These are phyloP conservation scores for Nipponacmea schrenckii DNA, from an alignment of 2,888 invertebrate genomes.

Conservation along the genomic window DNA sequence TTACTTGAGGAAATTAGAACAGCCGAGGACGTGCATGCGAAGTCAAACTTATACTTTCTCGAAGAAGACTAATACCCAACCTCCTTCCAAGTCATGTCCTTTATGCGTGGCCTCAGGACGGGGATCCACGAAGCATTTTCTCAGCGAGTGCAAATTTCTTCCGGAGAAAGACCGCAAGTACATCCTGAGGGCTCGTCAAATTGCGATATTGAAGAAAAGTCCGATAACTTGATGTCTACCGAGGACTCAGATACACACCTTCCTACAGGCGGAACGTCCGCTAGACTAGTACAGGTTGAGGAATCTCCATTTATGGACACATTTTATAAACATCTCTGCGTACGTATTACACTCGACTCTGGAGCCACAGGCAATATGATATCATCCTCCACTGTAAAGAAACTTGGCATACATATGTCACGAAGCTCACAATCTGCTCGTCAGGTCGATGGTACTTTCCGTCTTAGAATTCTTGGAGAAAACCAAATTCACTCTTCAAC, in stretches of 20 bases:
- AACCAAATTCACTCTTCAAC: too few species aligned
- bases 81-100: conserved; percentile 23
- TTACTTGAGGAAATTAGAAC: conserved; percentile 34
- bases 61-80: not conserved
- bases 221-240: too few species aligned
- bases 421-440: conserved; percentile 15
- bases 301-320: not conserved
- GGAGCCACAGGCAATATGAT: conserved; percentile 29
- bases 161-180: conserved; percentile 25
- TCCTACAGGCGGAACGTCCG: not conserved
- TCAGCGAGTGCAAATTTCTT: conserved; percentile 27
- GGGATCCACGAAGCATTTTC: conserved; percentile 20
- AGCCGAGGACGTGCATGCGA: conserved; percentile 24
- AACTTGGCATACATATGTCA: conserved; percentile 9
- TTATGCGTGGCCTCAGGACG: conserved; percentile 27
- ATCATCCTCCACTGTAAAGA: conserved; percentile 1
- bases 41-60: conserved; percentile 13
- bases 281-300: not conserved
- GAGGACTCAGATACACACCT: not conserved
- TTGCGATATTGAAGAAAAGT: conserved; percentile 10
- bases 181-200: conserved; percentile 18
- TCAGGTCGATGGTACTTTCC: conserved; percentile 24
- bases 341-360: conserved; percentile 12
- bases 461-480: conserved; percentile 21
- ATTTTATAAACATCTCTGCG: not conserved